Conservation (phyloP, 2,797 vertebrate species). For the Decapterus maruadsi region DNA sequence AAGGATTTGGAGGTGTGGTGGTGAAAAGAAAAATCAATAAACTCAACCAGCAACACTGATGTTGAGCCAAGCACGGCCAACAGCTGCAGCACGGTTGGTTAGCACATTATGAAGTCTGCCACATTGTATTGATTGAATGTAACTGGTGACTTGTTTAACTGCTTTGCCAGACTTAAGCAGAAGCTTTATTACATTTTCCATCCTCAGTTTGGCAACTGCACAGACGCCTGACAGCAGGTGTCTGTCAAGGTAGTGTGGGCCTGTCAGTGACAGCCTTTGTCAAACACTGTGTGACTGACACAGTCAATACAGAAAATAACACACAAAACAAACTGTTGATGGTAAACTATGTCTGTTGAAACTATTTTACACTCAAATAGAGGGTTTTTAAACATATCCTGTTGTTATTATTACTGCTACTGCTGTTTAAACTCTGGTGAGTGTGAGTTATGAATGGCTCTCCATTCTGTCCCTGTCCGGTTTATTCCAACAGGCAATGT, state of each 20-base stretch:
- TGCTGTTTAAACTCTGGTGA: not conserved
- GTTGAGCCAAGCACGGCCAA: not conserved
- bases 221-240: constrained; percentile 29
- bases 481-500: not conserved
- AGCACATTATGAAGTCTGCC: not conserved
- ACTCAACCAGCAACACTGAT: not conserved
- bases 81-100: not conserved
- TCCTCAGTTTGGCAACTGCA: not conserved
- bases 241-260: not conserved
- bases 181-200: constrained; percentile 10
- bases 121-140: no score
- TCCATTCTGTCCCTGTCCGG: not conserved
- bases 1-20: not conserved
- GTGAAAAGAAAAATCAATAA: not conserved
- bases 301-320: not conserved
- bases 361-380: not conserved
- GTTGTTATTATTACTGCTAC: not conserved
- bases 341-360: not conserved
- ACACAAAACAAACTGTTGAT: not conserved
- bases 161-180: constrained; percentile 8
- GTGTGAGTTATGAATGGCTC: not conserved
- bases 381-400: not conserved
- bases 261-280: constrained; percentile 9
- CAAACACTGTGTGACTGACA: constrained; percentile 6
- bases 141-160: constrained; percentile 5